Base-by-base conservation (phyloP, 2,797 vertebrate species). In the Sciaenops ocellatus region DNA sequence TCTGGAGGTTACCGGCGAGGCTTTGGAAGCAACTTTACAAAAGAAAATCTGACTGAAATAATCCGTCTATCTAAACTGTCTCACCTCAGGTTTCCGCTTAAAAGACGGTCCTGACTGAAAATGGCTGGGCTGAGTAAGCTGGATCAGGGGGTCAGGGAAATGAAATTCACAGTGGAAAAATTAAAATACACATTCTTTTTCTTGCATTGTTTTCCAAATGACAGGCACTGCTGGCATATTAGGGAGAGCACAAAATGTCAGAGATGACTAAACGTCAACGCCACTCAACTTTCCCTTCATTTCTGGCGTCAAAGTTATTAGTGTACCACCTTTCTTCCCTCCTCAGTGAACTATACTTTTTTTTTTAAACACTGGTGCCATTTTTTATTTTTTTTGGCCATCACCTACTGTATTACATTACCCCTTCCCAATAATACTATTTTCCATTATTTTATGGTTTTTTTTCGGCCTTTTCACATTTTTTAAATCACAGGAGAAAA, bases 151-250 rank as follows among this genome's bases (percentile, higher is more conserved):
- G 51, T 26, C 34, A 34, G 34, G 46, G 67, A 28, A 78, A 60
- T 46, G 34, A 86, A 46, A 76, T 86, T 90, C 86, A 92, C 83
- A 90, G 87, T 71, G 75, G 68, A 75, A 88, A 88, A 84, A 84
- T 72, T 86, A 87, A 90, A 84, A 74, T 28, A 59, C 2, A 69
- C 57, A 34, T 46, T 72, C 30, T 56, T 48, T 68, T 57, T 75
- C 11, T 67, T 68, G 51, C 73, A 73, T 73, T 12, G 73, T 73
- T 63, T 38, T 63, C 80, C 84, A 89, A 81, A 73, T 78, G 73
- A 82, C 82, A 88, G 85, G 79, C 91, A 87, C 83, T 50, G 64
- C 38, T 6, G 78, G 91, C 69, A 56, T 51, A 15, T 72, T 0
- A n/a, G 4, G 26, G 82, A 59, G 38, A 73, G 68, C 62, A 60